These are phyloP conservation scores for Girardinus metallicus DNA, from an alignment of 2,797 vertebrate species.

Conservation along the genomic window DNA sequence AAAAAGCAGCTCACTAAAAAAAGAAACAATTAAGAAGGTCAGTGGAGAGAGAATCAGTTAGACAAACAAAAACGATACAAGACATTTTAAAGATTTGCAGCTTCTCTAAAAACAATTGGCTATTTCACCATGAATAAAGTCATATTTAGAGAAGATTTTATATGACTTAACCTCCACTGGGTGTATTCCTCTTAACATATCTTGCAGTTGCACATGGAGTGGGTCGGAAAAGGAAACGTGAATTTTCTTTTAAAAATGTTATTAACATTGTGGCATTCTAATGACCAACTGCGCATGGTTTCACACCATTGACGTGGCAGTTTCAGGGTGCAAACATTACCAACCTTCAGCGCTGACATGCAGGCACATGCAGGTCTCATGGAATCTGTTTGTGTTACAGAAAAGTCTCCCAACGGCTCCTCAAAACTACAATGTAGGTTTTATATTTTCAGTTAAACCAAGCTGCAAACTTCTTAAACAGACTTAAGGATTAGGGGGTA, in stretches of 20 bases:
- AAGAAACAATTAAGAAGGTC: conserved; percentile 5
- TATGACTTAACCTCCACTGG: not conserved
- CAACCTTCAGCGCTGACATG: not conserved
- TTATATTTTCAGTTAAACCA: not conserved
- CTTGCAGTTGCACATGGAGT: not conserved
- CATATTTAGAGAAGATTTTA: not conserved
- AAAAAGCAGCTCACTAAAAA: not conserved
- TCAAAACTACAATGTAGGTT: not conserved
- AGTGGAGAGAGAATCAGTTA: conserved; percentile 2
- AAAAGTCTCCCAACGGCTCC: not conserved
- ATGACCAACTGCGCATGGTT: not conserved
- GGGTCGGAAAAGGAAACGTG: not conserved
- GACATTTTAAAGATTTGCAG: not conserved
- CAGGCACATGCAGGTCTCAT: not conserved
- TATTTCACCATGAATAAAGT: not conserved
- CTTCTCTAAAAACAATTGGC: not conserved
- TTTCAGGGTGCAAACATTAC: not conserved
- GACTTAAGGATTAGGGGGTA: not conserved
- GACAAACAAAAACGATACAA: not conserved
- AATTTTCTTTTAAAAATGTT: not conserved
- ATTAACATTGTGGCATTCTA: not conserved
- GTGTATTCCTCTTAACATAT: not conserved
- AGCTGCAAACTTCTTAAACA: not conserved
- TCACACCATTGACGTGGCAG: not conserved
- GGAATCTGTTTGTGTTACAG: not conserved